Base-by-base conservation (phyloP, 2,888 invertebrate species). In the Ceramica pisi region DNA sequence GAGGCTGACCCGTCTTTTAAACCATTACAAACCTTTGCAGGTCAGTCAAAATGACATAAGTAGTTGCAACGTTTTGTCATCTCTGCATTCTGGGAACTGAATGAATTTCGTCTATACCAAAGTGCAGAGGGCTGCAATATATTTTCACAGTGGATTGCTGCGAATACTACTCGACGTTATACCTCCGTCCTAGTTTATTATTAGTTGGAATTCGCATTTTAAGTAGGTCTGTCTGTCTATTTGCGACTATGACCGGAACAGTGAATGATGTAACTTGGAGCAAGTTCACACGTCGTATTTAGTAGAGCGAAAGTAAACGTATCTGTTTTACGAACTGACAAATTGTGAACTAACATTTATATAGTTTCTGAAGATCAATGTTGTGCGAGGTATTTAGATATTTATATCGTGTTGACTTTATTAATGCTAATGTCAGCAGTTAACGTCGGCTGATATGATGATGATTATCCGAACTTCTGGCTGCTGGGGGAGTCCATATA, bases 201-300 rank as follows among this genome's bases (percentile, higher is more conserved):
- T 44, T 65, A 55, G 79, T 59, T 57, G 80, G 21, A 68, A 77
- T 81, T 61, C 62, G 35, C 48, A 56, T 7, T n/a, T n/a, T n/a
- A 71, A 63, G 62, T 63, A 31, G 62, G 46, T 26, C 51, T 46
- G 41, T 41, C 41, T 46, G 53, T 35, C 23, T 51, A 75, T 23
- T 41, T n/a, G 55, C 50, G 19, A 59, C n/a, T n/a, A 8, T 16
- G 35, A 65, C 56, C 65, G 55, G 64, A 67, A 46, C 26, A 56
- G 63, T 63, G 51, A 14, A 70, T 80, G 31, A 70, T 46, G 57
- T 80, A 74, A 62, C 51, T 64, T 51, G 41, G 12, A 53, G 50
- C 53, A 71, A 78, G 46, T 81, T 69, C 78, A 55, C 81, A 60
- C 44, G 31, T 12, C 35, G 46, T 46, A 44, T 66, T 57, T 21